Evolutionary conservation across 2,113 vertebrate genomes (phyloP).

Genomic region (Ptilorrhoa leucosticta): DNA sequence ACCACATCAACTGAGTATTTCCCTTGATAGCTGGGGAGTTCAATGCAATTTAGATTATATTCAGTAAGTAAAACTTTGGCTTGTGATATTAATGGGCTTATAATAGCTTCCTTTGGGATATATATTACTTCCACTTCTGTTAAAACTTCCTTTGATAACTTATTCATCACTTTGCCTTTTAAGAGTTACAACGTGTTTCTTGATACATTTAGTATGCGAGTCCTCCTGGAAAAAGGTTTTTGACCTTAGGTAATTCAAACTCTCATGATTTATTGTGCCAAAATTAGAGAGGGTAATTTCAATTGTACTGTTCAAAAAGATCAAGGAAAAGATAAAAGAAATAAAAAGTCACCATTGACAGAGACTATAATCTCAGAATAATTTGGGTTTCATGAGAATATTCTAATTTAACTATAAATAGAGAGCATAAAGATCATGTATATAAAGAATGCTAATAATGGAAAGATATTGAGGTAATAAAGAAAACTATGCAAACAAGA

Average conservation of each 20-base stretch:
- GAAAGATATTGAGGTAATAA: background rate
- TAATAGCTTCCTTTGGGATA: constrained; percentile 65
- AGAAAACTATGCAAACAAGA: background rate
- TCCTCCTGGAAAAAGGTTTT: constrained; percentile 53
- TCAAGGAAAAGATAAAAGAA: background rate
- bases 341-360: background rate
- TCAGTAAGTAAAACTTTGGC: constrained; percentile 55
- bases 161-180: constrained; percentile 65
- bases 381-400: background rate
- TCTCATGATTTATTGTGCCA: constrained; percentile 7
- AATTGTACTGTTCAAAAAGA: background rate
- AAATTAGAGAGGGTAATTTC: background rate
- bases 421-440: background rate
- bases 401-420: background rate
- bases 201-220: constrained; percentile 35
- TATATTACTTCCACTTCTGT: constrained; percentile 56
- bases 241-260: constrained; percentile 54
- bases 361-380: background rate
- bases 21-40: background rate
- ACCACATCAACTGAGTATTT: constrained; percentile 1
- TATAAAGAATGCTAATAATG: background rate
- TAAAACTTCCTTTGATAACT: constrained; percentile 69
- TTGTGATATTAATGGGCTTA: constrained; percentile 56
- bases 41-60: constrained; percentile 47
- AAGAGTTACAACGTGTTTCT: constrained; percentile 23